A percentile compares a stretch with the other conserved stretches of the same genome.
These are phyloP conservation scores for Dyspetes luteomarginatus DNA, from an alignment of 2,888 invertebrate genomes.

Conservation along the genomic window DNA sequence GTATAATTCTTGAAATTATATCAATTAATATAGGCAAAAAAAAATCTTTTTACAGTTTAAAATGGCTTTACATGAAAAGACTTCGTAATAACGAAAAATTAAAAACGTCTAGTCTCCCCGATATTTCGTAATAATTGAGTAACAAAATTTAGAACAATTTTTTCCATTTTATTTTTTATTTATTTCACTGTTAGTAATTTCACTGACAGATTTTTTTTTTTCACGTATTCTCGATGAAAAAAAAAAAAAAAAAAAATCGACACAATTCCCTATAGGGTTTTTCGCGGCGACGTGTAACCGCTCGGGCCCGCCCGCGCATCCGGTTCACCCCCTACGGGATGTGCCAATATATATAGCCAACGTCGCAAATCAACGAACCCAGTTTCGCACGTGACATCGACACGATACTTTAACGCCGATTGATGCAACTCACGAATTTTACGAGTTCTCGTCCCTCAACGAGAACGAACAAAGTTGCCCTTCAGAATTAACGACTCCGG, in stretches of 20 bases:
- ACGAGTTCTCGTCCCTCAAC: constrained; percentile 47
- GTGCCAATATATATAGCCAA: not conserved
- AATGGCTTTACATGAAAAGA: too few relatives aligned
- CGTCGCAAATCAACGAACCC: constrained; percentile 59
- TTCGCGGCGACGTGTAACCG: constrained; percentile 38
- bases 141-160: too few relatives aligned
- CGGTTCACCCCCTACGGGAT: not conserved
- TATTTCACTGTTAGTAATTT: not conserved
- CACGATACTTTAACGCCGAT: constrained; percentile 47
- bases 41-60: too few relatives aligned
- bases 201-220: not conserved
- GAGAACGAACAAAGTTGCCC: not conserved
- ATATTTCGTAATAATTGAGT: too few relatives aligned
- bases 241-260: not conserved
- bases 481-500: not conserved
- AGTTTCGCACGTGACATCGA: constrained; percentile 57
- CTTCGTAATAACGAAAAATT: too few relatives aligned
- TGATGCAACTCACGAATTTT: constrained; percentile 50
- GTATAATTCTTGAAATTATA: too few relatives aligned
- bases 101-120: too few relatives aligned
- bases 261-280: constrained; percentile 1
- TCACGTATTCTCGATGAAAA: not conserved
- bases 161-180: not conserved
- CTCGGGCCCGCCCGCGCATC: constrained; percentile 28
- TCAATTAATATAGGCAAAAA: too few relatives aligned